phyloP scores from a whole-genome alignment of 1,140 invertebrate genomes.

The Paraescarpia echinospica region DNA sequence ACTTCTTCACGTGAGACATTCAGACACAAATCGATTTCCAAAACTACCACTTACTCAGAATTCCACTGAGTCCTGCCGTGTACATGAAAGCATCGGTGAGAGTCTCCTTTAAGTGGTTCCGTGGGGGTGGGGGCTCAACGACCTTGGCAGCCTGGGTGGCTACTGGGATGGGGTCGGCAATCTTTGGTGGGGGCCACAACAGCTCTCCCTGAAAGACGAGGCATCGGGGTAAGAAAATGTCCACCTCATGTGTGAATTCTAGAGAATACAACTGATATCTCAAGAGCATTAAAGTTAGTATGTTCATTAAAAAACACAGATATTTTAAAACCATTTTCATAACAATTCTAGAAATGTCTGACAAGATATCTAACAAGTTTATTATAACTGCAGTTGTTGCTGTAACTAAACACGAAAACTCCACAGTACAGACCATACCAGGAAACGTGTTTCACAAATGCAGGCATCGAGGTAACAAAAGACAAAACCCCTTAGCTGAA shows the following conservation, averaged over 20 bases:
- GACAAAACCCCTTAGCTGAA: background rate
- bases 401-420: no score
- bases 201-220: slow-evolving; percentile 63
- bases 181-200: slow-evolving; percentile 76
- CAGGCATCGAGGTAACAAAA: background rate
- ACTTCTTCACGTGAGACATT: no score
- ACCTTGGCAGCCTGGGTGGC: slow-evolving; percentile 49
- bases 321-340: background rate
- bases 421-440: no score
- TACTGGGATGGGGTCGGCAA: slow-evolving; percentile 53
- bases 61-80: slow-evolving; percentile 65
- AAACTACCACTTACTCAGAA: slow-evolving; percentile 38
- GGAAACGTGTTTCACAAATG: background rate
- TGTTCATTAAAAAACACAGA: no score
- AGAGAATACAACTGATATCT: no score
- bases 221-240: background rate
- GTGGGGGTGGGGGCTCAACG: slow-evolving; percentile 41
- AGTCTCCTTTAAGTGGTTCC: slow-evolving; percentile 56
- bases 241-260: background rate
- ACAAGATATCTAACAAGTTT: background rate
- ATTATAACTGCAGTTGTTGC: no score
- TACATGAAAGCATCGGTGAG: slow-evolving; percentile 72
- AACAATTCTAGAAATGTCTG: background rate
- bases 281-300: no score
- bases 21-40: slow-evolving; percentile 10